Evolutionary conservation across 2,113 vertebrate species (phyloP).

Genomic region (Percina caprodes): DNA sequence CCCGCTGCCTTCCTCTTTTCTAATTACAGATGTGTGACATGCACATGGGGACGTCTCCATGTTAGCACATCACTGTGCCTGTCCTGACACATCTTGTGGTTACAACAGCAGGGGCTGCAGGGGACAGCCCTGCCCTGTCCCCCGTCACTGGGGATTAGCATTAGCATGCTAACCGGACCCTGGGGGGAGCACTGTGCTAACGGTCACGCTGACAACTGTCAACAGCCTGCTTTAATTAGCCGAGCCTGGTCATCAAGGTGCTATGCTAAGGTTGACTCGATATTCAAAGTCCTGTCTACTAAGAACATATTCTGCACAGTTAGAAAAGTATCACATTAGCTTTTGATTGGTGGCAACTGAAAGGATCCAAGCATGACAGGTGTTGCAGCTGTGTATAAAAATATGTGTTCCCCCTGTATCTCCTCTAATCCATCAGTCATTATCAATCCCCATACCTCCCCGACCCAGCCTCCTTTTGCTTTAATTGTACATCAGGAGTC

Average conservation of each 20-base stretch:
- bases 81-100: constrained; percentile 80
- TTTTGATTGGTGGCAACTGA: constrained; percentile 12
- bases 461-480: constrained; percentile 42
- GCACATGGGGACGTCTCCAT: constrained; percentile 74
- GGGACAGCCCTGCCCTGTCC: constrained; percentile 78
- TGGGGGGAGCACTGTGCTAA: constrained; percentile 58
- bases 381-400: constrained; percentile 18
- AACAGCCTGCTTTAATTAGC: constrained; percentile 79
- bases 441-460: constrained; percentile 25
- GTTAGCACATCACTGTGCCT: constrained; percentile 81
- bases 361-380: constrained; percentile 8
- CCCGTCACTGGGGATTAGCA: constrained; percentile 83
- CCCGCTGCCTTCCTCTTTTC: constrained; percentile 77
- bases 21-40: constrained; percentile 84
- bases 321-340: constrained; percentile 9
- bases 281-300: constrained; percentile 27
- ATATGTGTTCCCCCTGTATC: constrained; percentile 26
- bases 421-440: constrained; percentile 62
- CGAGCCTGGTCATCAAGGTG: constrained; percentile 55
- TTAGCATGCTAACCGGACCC: constrained; percentile 81
- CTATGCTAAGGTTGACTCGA: constrained; percentile 11
- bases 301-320: not conserved
- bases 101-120: constrained; percentile 68
- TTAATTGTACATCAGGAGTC: constrained; percentile 59
- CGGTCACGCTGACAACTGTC: constrained; percentile 78